Conservation (phyloP, 1,140 invertebrate genomes). For the Carcinoscorpius rotundicauda region DNA sequence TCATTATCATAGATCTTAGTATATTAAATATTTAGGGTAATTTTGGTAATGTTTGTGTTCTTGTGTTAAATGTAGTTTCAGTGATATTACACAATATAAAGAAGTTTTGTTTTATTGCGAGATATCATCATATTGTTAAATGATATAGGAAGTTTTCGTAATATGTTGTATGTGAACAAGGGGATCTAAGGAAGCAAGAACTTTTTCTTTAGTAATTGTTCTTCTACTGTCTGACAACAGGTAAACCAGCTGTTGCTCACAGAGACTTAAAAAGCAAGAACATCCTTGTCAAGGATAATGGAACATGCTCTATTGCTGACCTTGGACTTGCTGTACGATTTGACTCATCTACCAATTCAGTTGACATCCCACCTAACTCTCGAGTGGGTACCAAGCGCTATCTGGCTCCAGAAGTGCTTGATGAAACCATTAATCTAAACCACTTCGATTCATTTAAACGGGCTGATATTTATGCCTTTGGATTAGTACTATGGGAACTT, state of each 20-base stretch:
- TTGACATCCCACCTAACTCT: conserved; percentile 55
- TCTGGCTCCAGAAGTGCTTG: conserved; percentile 52
- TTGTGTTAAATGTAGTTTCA: no score
- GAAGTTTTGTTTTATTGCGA: no score
- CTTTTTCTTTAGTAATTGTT: no score
- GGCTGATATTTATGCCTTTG: conserved; percentile 89
- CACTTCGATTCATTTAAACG: conserved; percentile 90
- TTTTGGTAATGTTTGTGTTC: no score
- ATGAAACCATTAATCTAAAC: conserved; percentile 75
- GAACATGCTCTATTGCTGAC: conserved; percentile 41
- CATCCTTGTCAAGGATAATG: conserved; percentile 41
- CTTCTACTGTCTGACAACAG: conserved; percentile 23
- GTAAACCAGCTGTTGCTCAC: conserved; percentile 45
- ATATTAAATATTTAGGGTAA: no score
- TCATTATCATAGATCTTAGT: no score
- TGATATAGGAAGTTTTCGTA: no score
- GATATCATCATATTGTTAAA: no score
- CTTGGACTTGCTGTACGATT: conserved; percentile 49
- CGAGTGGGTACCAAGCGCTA: conserved; percentile 69
- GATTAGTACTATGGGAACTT: conserved; percentile 89
- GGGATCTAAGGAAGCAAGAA: no score
- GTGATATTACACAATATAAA: no score
- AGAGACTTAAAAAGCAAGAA: conserved; percentile 44
- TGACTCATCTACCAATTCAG: conserved; percentile 47
- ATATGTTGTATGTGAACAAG: no score